Evolutionary conservation across 2,888 invertebrate species (phyloP).

Genomic region (Apocheima hispidaria): DNA sequence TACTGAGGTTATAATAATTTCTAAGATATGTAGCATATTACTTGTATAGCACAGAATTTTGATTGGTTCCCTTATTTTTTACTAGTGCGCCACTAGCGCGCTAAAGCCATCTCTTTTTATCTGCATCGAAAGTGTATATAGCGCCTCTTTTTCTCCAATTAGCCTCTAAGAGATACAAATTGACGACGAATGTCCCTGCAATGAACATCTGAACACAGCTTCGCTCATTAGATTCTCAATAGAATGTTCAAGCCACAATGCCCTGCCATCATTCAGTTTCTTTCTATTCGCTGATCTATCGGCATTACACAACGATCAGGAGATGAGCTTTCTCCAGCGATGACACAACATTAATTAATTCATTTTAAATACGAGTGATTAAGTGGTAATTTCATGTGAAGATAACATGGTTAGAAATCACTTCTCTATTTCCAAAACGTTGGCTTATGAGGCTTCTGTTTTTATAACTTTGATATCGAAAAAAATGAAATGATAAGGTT

Average conservation of each 20-base stretch:
- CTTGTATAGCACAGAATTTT: too few species aligned
- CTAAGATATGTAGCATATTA: too few species aligned
- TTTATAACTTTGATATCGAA: too few species aligned
- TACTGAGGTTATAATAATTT: too few species aligned
- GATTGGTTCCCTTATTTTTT: too few species aligned
- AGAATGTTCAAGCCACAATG: conserved; percentile 7
- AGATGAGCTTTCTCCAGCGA: conserved; percentile 29
- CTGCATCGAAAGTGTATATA: too few species aligned
- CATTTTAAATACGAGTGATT: conserved; percentile 17
- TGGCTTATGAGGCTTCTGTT: too few species aligned
- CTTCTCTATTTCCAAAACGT: not conserved
- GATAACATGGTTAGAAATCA: not conserved
- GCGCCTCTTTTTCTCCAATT: too few species aligned
- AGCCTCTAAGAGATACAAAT: not conserved
- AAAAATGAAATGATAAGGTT: too few species aligned
- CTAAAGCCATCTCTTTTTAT: too few species aligned
- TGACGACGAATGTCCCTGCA: not conserved
- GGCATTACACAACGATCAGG: conserved; percentile 32
- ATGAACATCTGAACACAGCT: not conserved
- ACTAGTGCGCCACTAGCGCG: too few species aligned
- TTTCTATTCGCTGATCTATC: conserved; percentile 16
- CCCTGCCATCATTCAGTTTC: not conserved
- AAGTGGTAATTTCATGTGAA: not conserved
- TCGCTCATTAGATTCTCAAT: conserved; percentile 4
- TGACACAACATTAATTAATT: conserved; percentile 30